Conservation (phyloP, 2,888 invertebrate genomes). For the Brachyopa scutellaris region DNA sequence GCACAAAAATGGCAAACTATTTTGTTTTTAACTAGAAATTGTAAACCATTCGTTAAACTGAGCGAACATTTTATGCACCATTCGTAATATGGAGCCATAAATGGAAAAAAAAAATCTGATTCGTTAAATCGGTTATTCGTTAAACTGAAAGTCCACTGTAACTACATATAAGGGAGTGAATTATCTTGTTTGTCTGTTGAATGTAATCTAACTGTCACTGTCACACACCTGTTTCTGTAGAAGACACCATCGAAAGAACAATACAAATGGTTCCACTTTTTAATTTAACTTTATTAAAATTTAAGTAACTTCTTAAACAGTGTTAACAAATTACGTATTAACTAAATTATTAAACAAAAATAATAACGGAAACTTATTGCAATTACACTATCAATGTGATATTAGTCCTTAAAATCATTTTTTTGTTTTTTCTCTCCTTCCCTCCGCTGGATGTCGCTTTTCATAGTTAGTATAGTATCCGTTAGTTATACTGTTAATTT, state of each 20-base stretch:
- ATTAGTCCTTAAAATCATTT: slow-evolving; percentile 59
- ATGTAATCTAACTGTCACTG: no score
- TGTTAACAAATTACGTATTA: slow-evolving; percentile 59
- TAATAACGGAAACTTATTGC: slow-evolving; percentile 15
- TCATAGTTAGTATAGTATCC: slow-evolving; percentile 1
- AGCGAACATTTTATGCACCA: no score
- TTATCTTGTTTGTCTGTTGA: no score
- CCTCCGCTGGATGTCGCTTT: no score
- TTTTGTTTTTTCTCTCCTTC: slow-evolving; percentile 2
- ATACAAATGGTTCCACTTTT: slow-evolving; percentile 5
- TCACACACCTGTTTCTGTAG: background rate
- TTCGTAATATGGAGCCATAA: no score
- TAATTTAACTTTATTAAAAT: slow-evolving; percentile 36
- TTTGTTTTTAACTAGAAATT: no score
- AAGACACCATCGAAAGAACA: background rate
- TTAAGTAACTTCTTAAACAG: slow-evolving; percentile 21
- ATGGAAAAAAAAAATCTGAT: no score
- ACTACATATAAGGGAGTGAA: no score
- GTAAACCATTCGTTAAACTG: no score
- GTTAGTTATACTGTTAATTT: slow-evolving; percentile 74
- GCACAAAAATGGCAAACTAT: no score
- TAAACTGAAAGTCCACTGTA: no score
- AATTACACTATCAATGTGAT: slow-evolving; percentile 69
- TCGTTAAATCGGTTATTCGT: no score
- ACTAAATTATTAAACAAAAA: slow-evolving; percentile 13